phyloP scores from a whole-genome alignment of 2,113 vertebrate species.

The Orthonyx spaldingii region DNA sequence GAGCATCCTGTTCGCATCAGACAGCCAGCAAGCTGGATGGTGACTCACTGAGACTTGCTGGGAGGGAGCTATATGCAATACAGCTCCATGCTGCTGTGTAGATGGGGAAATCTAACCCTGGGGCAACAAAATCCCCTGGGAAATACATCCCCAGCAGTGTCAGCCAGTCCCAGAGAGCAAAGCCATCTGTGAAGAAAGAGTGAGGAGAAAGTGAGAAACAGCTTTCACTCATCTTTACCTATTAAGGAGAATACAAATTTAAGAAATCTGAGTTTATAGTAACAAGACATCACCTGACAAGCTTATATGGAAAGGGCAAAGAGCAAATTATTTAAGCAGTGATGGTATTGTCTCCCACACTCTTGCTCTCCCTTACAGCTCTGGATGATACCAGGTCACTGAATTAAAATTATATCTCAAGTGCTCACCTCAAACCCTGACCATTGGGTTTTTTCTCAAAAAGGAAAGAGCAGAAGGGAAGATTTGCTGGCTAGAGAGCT shows the following conservation, averaged over 20 bases:
- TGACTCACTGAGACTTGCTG: not conserved
- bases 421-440: not conserved
- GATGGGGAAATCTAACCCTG: not conserved
- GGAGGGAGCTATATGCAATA: not conserved
- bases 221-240: not conserved
- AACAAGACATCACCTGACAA: conserved; percentile 25
- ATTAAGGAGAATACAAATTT: conserved; percentile 24
- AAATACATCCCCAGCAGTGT: not conserved
- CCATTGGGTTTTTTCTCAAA: not conserved
- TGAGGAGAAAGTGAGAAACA: not conserved
- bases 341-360: not conserved
- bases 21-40: not conserved
- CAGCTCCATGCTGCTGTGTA: not conserved
- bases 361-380: not conserved
- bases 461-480: not conserved
- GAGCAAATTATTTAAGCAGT: conserved; percentile 25
- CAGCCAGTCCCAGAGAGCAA: not conserved
- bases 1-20: not conserved
- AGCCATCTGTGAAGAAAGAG: not conserved
- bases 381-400: not conserved
- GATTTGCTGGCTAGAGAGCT: not conserved
- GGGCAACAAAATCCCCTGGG: not conserved
- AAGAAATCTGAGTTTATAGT: conserved; percentile 6
- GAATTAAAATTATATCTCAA: not conserved
- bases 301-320: conserved; percentile 41